These are phyloP conservation scores for Diachasma alloeum DNA, from an alignment of 1,140 invertebrate species.

Conservation along the genomic window DNA sequence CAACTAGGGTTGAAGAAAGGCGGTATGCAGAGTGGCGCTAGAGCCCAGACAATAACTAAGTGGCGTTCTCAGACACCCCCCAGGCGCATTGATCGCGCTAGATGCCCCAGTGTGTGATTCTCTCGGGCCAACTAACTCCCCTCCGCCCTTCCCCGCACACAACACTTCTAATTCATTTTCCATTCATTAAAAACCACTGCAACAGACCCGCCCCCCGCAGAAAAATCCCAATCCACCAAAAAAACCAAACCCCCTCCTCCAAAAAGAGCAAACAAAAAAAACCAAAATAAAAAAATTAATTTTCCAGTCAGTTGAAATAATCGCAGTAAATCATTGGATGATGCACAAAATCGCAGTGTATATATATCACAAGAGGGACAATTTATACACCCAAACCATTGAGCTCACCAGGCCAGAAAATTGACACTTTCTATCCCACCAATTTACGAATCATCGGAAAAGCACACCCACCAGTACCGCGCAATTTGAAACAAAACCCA, in stretches of 20 bases:
- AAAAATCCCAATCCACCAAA: too few species aligned
- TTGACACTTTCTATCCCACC: slow-evolving; percentile 11
- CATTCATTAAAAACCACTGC: not conserved
- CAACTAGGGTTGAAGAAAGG: not conserved
- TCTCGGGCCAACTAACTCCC: not conserved
- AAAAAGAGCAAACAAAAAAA: not conserved
- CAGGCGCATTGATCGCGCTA: slow-evolving; percentile 34
- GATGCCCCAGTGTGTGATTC: slow-evolving; percentile 33
- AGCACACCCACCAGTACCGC: not conserved
- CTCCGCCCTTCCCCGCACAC: not conserved
- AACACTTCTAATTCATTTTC: not conserved
- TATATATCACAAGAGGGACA: not conserved
- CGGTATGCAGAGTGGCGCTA: slow-evolving; percentile 38
- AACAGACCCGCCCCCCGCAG: too few species aligned
- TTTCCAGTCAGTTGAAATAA: not conserved
- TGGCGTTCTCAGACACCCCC: slow-evolving; percentile 51
- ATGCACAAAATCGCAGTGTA: not conserved
- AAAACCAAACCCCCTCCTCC: too few species aligned
- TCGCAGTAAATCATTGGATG: not conserved
- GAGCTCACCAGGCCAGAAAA: slow-evolving; percentile 1
- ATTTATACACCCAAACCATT: not conserved
- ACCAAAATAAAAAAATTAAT: not conserved
- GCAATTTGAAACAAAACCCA: slow-evolving; percentile 5
- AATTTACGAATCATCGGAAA: slow-evolving; percentile 10
- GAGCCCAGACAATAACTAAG: slow-evolving; percentile 54